Evolutionary conservation across 2,888 invertebrate genomes (phyloP).

Genomic region (Pseudococcus viburni): DNA sequence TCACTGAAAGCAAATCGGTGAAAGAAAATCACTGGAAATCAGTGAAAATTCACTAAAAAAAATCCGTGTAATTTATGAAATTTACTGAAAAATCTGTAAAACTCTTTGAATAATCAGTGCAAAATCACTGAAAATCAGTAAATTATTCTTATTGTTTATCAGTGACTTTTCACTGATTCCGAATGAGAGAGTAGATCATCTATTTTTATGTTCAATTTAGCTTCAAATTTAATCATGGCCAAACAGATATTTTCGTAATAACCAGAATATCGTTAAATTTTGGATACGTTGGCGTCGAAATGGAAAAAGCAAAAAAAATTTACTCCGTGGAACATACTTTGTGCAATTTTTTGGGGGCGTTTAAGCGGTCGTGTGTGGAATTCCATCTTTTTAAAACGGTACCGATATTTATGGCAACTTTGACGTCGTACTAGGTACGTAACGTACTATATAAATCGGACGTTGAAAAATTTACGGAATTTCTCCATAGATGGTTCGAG

Average conservation of each 20-base stretch:
- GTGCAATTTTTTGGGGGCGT: not conserved
- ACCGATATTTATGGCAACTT: conserved; percentile 42
- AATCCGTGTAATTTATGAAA: no score
- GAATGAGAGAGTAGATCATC: no score
- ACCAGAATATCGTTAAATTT: not conserved
- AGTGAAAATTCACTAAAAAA: no score
- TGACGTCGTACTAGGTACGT: conserved; percentile 1
- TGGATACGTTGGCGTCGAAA: no score
- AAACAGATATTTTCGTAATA: not conserved
- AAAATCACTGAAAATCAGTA: no score
- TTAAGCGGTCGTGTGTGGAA: not conserved
- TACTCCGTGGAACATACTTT: not conserved
- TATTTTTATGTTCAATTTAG: no score
- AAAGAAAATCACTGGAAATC: no score
- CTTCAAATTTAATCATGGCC: not conserved
- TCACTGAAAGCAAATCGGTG: no score
- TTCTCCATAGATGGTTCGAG: conserved; percentile 4
- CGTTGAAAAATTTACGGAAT: conserved; percentile 36
- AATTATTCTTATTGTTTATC: no score
- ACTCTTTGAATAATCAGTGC: no score
- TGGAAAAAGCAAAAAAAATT: not conserved
- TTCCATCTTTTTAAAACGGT: conserved; percentile 35
- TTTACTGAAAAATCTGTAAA: no score
- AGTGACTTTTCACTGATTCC: no score
- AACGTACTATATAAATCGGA: conserved; percentile 10